phyloP scores from a whole-genome alignment of 1,140 invertebrate species.

The Subanguina moxae region DNA sequence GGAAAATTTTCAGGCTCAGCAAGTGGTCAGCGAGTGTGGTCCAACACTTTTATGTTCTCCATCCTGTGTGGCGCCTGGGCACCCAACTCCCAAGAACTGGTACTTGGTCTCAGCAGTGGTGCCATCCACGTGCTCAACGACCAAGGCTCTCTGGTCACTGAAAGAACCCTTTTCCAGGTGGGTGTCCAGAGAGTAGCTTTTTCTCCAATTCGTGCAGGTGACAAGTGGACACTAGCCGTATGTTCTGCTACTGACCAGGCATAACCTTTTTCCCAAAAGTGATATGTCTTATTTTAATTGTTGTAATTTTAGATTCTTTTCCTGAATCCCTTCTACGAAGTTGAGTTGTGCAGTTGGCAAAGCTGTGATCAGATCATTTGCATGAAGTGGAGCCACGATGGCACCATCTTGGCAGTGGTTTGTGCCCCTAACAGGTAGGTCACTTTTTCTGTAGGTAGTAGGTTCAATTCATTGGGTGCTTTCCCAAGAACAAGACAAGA shows the following conservation, averaged over 20 bases:
- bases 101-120: conserved; percentile 51
- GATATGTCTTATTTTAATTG: no score
- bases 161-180: conserved; percentile 44
- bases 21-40: conserved; percentile 94
- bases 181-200: conserved; percentile 38
- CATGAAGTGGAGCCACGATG: conserved; percentile 50
- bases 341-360: conserved; percentile 43
- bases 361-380: conserved; percentile 30
- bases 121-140: conserved; percentile 54
- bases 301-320: conserved; percentile 32
- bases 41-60: conserved; percentile 85
- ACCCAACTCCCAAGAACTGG: conserved; percentile 85
- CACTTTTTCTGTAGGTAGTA: not conserved
- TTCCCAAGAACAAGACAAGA: no score
- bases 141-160: conserved; percentile 51
- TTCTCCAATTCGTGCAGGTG: conserved; percentile 34
- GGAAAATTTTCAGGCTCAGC: conserved; percentile 74
- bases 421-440: conserved; percentile 33
- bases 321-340: conserved; percentile 52
- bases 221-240: conserved; percentile 54
- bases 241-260: conserved; percentile 45
- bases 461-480: no score
- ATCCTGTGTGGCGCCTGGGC: conserved; percentile 96
- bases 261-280: no score
- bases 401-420: conserved; percentile 53